Conservation (phyloP, 2,888 invertebrate genomes). For the Pseudeuparius sepicola region DNA sequence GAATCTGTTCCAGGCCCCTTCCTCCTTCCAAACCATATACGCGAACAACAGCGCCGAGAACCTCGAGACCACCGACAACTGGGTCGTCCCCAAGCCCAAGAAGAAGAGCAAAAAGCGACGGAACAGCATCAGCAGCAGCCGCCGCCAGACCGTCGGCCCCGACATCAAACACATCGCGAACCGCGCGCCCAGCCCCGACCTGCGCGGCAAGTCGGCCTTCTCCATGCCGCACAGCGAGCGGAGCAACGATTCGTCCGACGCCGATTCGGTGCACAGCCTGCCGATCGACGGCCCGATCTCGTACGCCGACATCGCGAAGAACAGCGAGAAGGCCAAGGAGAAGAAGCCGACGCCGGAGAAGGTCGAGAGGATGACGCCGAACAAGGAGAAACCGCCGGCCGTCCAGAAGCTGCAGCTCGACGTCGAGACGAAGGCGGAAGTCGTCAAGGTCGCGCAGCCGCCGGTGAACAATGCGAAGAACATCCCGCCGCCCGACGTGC, state of each 20-base stretch:
- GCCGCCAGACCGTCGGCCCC: slow-evolving; percentile 20
- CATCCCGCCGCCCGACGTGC: slow-evolving; percentile 26
- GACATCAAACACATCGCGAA: slow-evolving; percentile 15
- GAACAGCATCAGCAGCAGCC: slow-evolving; percentile 40
- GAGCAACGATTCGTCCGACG: slow-evolving; percentile 70
- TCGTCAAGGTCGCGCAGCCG: no score
- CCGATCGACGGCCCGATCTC: slow-evolving; percentile 53
- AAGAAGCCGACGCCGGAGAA: slow-evolving; percentile 29
- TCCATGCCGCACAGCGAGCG: slow-evolving; percentile 76
- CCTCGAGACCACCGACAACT: slow-evolving; percentile 61
- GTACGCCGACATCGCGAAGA: slow-evolving; percentile 75
- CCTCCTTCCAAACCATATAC: slow-evolving; percentile 30
- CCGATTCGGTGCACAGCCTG: slow-evolving; percentile 77
- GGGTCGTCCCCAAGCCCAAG: slow-evolving; percentile 75
- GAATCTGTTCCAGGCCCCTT: slow-evolving; percentile 21
- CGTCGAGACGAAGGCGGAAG: not conserved
- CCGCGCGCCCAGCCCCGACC: slow-evolving; percentile 29
- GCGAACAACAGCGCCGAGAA: slow-evolving; percentile 35
- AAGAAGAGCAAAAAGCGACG: slow-evolving; percentile 66
- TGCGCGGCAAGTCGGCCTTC: slow-evolving; percentile 58
- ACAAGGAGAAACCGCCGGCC: slow-evolving; percentile 22
- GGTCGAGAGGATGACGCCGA: slow-evolving; percentile 22
- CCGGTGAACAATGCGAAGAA: no score
- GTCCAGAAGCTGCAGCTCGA: not conserved
- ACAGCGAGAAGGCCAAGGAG: slow-evolving; percentile 31